Percentiles rank a stretch among this genome's conserved stretches.
Conservation (phyloP, 30 jellyfish, hydroid and myxozoan species). For the Aurelia sp. region DNA sequence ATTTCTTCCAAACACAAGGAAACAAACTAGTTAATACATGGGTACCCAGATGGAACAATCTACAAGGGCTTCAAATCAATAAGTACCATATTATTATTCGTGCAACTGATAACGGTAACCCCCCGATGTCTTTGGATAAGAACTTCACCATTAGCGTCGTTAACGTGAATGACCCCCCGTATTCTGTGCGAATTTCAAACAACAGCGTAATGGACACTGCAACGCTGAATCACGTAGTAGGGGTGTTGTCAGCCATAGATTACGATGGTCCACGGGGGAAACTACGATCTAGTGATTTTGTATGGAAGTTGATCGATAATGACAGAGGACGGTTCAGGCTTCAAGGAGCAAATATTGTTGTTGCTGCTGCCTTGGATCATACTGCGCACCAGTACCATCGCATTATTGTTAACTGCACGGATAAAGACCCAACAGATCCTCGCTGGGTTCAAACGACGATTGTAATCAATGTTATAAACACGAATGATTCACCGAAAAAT, state of each 20-base stretch:
- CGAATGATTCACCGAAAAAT: conserved; percentile 72
- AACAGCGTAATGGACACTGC: conserved; percentile 70
- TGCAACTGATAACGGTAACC: conserved; percentile 82
- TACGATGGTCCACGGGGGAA: conserved; percentile 75
- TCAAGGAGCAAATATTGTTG: conserved; percentile 62
- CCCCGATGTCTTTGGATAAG: conserved; percentile 75
- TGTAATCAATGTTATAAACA: conserved; percentile 32
- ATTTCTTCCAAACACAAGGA: conserved; percentile 50
- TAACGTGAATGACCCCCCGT: conserved; percentile 91
- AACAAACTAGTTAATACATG: conserved; percentile 51
- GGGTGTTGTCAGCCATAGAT: conserved; percentile 85
- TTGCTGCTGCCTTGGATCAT: conserved; percentile 44
- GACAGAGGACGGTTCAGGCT: conserved; percentile 59
- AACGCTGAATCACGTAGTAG: conserved; percentile 60
- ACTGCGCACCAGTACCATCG: conserved; percentile 54
- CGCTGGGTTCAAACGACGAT: conserved; percentile 35
- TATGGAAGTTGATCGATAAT: conserved; percentile 69
- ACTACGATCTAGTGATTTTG: conserved; percentile 65
- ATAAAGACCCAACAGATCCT: conserved; percentile 67
- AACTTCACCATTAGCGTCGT: conserved; percentile 46
- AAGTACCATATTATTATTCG: conserved; percentile 52
- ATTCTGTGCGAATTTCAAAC: conserved; percentile 62
- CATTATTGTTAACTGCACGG: conserved; percentile 76
- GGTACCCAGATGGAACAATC: conserved; percentile 69
- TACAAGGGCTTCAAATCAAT: conserved; percentile 34